Evolutionary conservation across 2,888 invertebrate species (phyloP), one percentile per base, ranked within the genome.

Genomic region (Eilema griseolum): DNA sequence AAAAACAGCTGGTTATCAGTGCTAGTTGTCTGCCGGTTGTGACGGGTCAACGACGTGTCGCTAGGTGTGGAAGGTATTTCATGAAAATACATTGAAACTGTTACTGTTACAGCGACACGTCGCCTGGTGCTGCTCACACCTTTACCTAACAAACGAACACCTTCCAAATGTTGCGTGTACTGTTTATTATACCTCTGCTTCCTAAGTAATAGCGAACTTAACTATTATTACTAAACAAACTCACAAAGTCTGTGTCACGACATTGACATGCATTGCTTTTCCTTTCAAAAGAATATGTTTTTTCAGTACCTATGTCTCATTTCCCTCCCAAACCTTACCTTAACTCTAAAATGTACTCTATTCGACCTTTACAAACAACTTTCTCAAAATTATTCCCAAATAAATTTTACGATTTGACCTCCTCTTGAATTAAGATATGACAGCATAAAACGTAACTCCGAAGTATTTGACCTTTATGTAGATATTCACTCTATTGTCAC

Each of bases 341-440:
- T 16, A 59, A 59, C 59, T 26, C 59, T 26, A 59, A 26, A 59
- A 59, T 28, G 33, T 61, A 33, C 61, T 23, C 24, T n/a, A 31
- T 5, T 61, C 8, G 61, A 33, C 31, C 61, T 33, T 59, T 59
- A 59, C 26, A 33, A 61, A 31, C n/a, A 61, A 61, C 33, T 33
- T 26, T 28, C 28, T 61, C 31, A 23, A 28, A 61, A 61, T 61
- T 61, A 31, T 31, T 61, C 31, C n/a, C 12, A 31, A 33, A 61
- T 61, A 61, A 61, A 33, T 61, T 61, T 31, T 61, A 61, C 61
- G 61, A 61, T 28, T 61, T 31, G 61, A 61, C 61, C 61, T 61
- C 61, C 23, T 2, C n/a, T 61, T 61, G n/a, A n/a, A n/a, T n/a
- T n/a, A 20, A 61, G 28, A 61, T n/a, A 33, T 28, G 61, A 59